These are phyloP conservation scores for Drosophila fulvimacula DNA, from an alignment of 2,888 invertebrate genomes.

Conservation along the genomic window DNA sequence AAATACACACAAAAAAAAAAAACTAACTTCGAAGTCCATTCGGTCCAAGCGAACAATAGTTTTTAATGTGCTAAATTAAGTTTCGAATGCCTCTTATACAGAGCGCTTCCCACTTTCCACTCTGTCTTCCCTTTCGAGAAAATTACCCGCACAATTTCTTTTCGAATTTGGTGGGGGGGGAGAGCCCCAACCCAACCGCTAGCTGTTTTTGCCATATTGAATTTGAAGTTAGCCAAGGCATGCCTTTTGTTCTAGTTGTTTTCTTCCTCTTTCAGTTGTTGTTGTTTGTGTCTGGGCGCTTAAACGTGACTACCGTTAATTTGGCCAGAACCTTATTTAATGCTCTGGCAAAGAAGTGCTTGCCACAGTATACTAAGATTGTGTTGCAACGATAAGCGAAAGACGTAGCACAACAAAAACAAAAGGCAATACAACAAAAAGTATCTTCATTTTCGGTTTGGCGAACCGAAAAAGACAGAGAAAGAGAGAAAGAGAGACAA, in stretches of 20 bases:
- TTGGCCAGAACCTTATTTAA: constrained; percentile 68
- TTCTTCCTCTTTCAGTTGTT: constrained; percentile 32
- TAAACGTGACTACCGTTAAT: constrained; percentile 77
- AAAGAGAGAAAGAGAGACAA: not conserved
- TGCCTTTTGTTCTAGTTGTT: constrained; percentile 43
- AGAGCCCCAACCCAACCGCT: not conserved
- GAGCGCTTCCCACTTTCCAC: constrained; percentile 15
- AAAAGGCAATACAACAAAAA: constrained; percentile 12
- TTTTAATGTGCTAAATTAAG: constrained; percentile 77
- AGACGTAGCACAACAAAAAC: constrained; percentile 25
- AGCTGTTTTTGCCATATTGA: constrained; percentile 44
- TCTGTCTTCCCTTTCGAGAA: constrained; percentile 16
- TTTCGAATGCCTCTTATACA: constrained; percentile 47
- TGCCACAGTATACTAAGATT: constrained; percentile 42
- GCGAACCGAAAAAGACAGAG: not conserved
- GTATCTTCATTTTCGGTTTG: constrained; percentile 49
- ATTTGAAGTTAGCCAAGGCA: constrained; percentile 54
- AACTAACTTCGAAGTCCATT: not conserved
- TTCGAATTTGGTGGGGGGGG: constrained; percentile 6
- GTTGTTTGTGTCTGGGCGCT: constrained; percentile 61
- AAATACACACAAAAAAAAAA: not conserved
- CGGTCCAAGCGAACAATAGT: constrained; percentile 60
- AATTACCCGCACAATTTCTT: constrained; percentile 60
- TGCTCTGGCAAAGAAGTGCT: constrained; percentile 49
- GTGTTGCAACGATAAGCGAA: constrained; percentile 45